Base-by-base conservation (phyloP, 2,888 invertebrate genomes). In the Tinea pellionella region DNA sequence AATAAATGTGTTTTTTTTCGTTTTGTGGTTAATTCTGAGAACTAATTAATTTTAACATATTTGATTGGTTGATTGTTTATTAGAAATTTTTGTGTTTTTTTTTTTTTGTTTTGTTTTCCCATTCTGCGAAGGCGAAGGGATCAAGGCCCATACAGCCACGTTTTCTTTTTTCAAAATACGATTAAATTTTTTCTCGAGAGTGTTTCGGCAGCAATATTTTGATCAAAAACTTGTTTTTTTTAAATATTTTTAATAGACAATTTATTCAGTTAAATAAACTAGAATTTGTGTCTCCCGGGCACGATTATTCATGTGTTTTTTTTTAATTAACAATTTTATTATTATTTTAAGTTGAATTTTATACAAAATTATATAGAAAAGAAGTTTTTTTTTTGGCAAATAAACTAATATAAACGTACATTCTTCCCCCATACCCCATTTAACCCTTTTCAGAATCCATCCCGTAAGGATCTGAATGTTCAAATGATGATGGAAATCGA, bases 401-500 rank as follows among this genome's bases (percentile, higher is more conserved):
- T 2, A 8, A 24, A 24, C 18, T 24, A 53, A 53, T 53, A 2
- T 13, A 47, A 18, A 13, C 6, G 2, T 24, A 47, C 18, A 8
- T 47, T 47, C 15, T 15, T 13, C n/a, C 47, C 15, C 47, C 2
- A 2, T 3, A 3, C 63, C 65, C 66, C 61, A 61, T 61, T 59
- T 69, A 69, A 63, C 57, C 83, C 68, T 76, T 91, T 91, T 62
- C 89, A 94, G 92, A 96, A 95, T 68, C 95, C 96, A 1, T 94
- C 95, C 1, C 92, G 96, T 37, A 93, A 96, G 81, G 98, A 98
- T 74, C 91, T 96, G 64, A 94, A 96, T 71, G 92, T 97, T 62
- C 98, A 98, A 75, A 94, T 99, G 94, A 94, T 97, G 78, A 92
- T 95, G 88, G 93, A 93, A 64, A 94, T 96, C 61, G 96, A 97